Base-by-base conservation (phyloP, 2,888 invertebrate species). In the Catocala fraxini region DNA sequence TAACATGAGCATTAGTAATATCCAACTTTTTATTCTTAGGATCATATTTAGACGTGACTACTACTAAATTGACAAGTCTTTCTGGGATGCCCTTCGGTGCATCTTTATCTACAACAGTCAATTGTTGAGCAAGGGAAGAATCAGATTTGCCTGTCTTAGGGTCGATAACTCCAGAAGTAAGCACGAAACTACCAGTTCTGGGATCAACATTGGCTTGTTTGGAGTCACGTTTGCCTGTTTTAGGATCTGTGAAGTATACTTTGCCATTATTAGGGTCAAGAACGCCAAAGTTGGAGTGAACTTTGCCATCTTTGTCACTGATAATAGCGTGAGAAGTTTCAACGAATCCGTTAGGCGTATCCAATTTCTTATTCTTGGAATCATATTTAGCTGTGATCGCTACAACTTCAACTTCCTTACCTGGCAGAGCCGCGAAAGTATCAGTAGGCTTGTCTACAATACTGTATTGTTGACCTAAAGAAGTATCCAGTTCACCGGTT, bases 221-320 rank as follows among this genome's bases (percentile, higher is more conserved):
- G 0, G 95, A 95, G 80, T 96, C 96, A 60, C 95, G 94, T 80
- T 95, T 95, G 0, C 95, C 95, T n/a, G 95, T 95, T 66, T 93
- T 91, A 0, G 93, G 94, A 80, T 96, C 96, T 0, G 95, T 96
- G 39, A 95, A 93, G 84, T 88, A 95, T 72, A 90, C 83, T 71
- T 94, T 94, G 11, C 96, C 96, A 11, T 94, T 95, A 81, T 96
- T 91, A 4, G 93, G 92, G 69, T 96, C 96, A 12, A 95, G 89
- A 90, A 96, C 71, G 91, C 96, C 89, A 93, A 96, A 85, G 95
- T 96, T 89, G 80, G 95, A 78, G 80, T 96, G 96, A 71, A 96
- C 96, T 90, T 96, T 96, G 65, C 96, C 95, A 47, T 96, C 96
- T 88, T 96, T 96, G 70, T 96, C 96, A 74, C 96, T 96, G 68